Base-by-base conservation (phyloP, 2,797 vertebrate species). In the Periophthalmus magnuspinnatus region DNA sequence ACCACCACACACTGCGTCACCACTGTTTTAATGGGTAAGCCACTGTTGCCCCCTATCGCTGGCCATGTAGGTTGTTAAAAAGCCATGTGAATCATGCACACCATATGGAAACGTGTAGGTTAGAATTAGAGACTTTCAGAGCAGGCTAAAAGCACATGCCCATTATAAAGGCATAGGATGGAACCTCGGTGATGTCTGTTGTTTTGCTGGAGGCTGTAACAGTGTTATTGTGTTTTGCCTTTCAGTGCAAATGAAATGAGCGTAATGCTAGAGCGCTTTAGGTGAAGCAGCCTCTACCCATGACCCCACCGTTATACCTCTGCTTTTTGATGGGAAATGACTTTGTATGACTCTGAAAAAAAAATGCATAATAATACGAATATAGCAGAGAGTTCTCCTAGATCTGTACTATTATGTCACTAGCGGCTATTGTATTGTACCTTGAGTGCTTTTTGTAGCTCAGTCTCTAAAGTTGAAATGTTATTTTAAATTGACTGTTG, bases 231-330 rank as follows among this genome's bases (percentile, higher is more conserved):
- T 77, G 60, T 70, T 73, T 60, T 73, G 70, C 58, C 55, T 38
- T 77, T 65, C 58, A 67, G 80, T 82, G 67, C 80, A 67, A 67
- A 82, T 69, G 55, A 70, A 71, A 72, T 72, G 68, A 72, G 71
- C 48, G 62, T 67, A 64, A 80, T 16, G 72, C 75, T 81, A 61
- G 58, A 75, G 70, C 68, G 65, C 58, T 77, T 80, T 76, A 81
- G 75, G 79, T 76, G 63, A 65, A 69, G 72, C 68, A 72, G 62
- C 72, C 77, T 24, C 64, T 73, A 69, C 9, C 21, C 70, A 71
- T 74, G 67, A 75, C 74, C 70, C 58, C 61, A 34, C 68, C 72
- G 63, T 47, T 75, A 69, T 72, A 72, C 52, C 47, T 22, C 33
- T 28, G 65, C 57, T 65, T 58, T 38, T 56, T 41, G 33, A 73